Conservation (phyloP, 2,797 vertebrate species). For the Thamnophis elegans region DNA sequence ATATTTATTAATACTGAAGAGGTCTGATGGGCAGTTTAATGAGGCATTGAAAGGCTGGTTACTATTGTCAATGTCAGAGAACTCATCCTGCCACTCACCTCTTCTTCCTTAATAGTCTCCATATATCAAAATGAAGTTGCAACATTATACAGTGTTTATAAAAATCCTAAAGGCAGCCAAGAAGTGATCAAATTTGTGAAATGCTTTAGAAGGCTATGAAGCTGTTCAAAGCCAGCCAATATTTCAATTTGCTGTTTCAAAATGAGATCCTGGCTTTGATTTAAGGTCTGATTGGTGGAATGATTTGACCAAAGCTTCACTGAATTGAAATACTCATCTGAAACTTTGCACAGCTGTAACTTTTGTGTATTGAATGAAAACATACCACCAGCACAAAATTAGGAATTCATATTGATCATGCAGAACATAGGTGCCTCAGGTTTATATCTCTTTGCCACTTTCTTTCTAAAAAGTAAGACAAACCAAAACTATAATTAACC, state of each 20-base stretch:
- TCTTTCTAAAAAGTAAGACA: not conserved
- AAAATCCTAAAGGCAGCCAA: not conserved
- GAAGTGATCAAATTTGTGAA: not conserved
- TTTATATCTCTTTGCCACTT: not conserved
- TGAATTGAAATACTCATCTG: not conserved
- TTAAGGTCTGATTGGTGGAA: not conserved
- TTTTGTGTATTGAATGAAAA: not conserved
- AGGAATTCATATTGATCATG: not conserved
- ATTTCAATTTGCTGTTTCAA: not conserved
- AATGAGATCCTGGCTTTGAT: not conserved
- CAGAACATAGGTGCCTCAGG: not conserved
- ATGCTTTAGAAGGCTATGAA: not conserved
- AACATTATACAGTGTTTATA: not conserved
- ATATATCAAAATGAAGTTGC: not conserved
- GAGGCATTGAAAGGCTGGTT: not conserved
- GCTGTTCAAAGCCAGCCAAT: not conserved
- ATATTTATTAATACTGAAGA: not conserved
- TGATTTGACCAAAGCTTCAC: not conserved
- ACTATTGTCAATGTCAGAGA: not conserved
- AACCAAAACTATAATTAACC: not conserved
- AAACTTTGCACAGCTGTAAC: not conserved
- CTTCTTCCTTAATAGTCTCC: not conserved
- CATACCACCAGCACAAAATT: not conserved
- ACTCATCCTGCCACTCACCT: not conserved
- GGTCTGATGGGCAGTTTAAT: not conserved